phyloP scores from a whole-genome alignment of 2,113 vertebrate genomes.

The Tautogolabrus adspersus region DNA sequence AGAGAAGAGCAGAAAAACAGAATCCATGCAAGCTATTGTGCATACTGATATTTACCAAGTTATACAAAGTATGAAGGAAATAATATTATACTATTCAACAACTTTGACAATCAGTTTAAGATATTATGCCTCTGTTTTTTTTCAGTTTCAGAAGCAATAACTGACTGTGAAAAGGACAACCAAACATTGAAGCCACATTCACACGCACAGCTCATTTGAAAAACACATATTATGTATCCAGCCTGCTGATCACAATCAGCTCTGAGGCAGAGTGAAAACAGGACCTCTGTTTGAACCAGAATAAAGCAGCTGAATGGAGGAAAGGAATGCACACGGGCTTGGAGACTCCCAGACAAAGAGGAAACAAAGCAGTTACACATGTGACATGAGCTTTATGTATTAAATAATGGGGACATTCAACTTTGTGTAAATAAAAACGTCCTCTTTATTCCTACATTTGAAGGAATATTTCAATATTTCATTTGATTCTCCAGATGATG shows the following conservation, averaged over 20 bases:
- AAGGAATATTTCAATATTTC: too few species aligned
- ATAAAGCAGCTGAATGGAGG: constrained; percentile 41
- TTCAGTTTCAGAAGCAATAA: neutral
- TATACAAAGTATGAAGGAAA: neutral
- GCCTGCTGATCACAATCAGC: constrained; percentile 4
- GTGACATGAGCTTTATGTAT: neutral
- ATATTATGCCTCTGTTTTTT: neutral
- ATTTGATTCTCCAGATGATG: too few species aligned
- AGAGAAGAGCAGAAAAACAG: neutral
- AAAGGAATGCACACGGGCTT: constrained; percentile 37
- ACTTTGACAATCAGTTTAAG: neutral
- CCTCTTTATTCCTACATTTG: neutral
- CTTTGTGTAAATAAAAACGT: too few species aligned
- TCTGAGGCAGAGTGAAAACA: constrained; percentile 31
- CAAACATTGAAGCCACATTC: constrained; percentile 1
- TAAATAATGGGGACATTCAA: neutral
- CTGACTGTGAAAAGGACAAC: neutral
- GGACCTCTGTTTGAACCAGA: constrained; percentile 34
- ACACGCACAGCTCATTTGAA: constrained; percentile 13
- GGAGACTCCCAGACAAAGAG: neutral
- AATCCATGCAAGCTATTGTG: neutral
- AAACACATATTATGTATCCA: constrained; percentile 12
- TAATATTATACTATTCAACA: neutral
- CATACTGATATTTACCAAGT: neutral
- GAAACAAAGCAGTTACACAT: constrained; percentile 7